Conservation (phyloP, 1,140 invertebrate species). For the Tribolium madens region DNA sequence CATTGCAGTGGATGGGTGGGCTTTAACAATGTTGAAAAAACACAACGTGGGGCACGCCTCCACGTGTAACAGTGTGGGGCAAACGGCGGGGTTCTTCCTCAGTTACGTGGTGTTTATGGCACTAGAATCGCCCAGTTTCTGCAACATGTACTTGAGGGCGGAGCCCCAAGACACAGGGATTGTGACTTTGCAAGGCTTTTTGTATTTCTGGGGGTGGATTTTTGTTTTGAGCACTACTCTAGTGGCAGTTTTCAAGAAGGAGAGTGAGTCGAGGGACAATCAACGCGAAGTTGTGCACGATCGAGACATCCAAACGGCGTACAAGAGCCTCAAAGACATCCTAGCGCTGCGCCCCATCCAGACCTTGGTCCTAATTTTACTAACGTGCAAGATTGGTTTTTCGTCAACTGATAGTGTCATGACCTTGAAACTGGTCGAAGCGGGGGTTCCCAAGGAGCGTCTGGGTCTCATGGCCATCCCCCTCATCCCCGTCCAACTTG, state of each 20-base stretch:
- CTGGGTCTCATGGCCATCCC: conserved; percentile 93
- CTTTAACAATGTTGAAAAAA: conserved; percentile 96
- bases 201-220: conserved; percentile 95
- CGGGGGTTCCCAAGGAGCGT: conserved; percentile 95
- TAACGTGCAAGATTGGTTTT: conserved; percentile 97
- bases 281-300: conserved; percentile 65
- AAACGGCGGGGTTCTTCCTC: conserved; percentile 97
- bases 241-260: conserved; percentile 90
- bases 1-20: conserved; percentile 99
- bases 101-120: conserved; percentile 98
- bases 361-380: conserved; percentile 81
- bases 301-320: conserved; percentile 77
- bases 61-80: conserved; percentile 98
- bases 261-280: conserved; percentile 70
- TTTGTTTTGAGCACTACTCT: conserved; percentile 93
- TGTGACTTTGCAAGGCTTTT: conserved; percentile 91
- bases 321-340: conserved; percentile 86
- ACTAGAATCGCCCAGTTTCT: conserved; percentile 96
- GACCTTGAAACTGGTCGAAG: conserved; percentile 93
- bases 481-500: conserved; percentile 93
- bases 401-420: conserved; percentile 96
- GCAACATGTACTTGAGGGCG: conserved; percentile 90
- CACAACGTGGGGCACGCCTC: conserved; percentile 99
- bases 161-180: conserved; percentile 78
- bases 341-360: conserved; percentile 86